These are phyloP conservation scores for Odobenus rosmarus DNA, from an alignment of 2,113 vertebrate species.

Conservation along the genomic window DNA sequence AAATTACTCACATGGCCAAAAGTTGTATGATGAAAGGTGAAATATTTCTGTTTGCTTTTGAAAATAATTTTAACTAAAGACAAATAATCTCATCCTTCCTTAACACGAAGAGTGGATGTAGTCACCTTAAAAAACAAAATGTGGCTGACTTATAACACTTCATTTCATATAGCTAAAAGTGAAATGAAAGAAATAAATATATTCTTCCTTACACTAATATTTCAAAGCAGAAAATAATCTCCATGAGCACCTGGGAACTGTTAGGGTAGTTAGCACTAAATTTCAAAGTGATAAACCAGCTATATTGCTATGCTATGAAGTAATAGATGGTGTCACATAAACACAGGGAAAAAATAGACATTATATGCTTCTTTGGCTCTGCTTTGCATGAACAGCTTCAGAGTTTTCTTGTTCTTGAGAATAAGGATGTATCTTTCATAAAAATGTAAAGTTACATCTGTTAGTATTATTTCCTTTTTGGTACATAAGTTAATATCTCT, in stretches of 20 bases:
- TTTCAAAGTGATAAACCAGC: constrained; percentile 44
- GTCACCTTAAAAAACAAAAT: neutral
- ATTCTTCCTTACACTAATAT: neutral
- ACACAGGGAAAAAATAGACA: neutral
- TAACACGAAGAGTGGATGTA: neutral
- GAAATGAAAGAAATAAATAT: neutral
- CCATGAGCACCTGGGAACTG: neutral
- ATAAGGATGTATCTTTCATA: neutral
- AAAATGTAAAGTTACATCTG: neutral
- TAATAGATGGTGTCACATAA: constrained; percentile 33
- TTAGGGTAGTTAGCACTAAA: constrained; percentile 16
- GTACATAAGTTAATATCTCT: neutral
- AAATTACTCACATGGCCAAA: neutral
- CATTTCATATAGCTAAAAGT: neutral
- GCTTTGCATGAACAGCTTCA: neutral
- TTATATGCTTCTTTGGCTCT: neutral
- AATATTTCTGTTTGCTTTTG: neutral
- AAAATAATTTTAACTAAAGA: constrained; percentile 1
- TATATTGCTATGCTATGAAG: neutral
- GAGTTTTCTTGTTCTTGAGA: neutral
- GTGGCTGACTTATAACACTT: neutral
- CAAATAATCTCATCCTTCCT: neutral
- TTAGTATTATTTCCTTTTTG: constrained; percentile 12
- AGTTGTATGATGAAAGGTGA: neutral
- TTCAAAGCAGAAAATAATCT: constrained; percentile 43